These are phyloP conservation scores for Magallana angulata DNA, from an alignment of 1,140 invertebrate species.

Conservation along the genomic window DNA sequence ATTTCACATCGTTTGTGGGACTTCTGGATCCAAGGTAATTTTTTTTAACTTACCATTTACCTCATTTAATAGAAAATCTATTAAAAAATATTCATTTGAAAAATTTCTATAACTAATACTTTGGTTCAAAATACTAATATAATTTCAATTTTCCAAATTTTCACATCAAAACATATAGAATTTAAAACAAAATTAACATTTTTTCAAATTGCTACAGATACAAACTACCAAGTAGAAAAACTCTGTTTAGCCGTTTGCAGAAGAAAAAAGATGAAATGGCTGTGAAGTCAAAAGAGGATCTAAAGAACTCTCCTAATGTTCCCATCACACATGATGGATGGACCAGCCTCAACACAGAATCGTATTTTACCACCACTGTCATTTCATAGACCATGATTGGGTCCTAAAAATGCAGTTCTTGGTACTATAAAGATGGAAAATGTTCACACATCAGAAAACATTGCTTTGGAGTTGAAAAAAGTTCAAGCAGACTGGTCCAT, in stretches of 20 bases:
- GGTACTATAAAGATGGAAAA: conserved; percentile 21
- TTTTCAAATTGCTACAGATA: background rate
- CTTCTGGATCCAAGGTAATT: conserved; percentile 32
- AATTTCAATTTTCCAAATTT: too few species aligned
- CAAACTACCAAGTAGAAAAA: conserved; percentile 28
- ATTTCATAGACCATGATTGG: conserved; percentile 19
- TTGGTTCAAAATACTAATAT: too few species aligned
- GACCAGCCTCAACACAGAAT: conserved; percentile 37
- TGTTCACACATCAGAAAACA: conserved; percentile 28
- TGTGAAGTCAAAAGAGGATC: background rate
- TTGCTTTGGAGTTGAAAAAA: conserved; percentile 28
- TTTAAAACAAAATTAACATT: too few species aligned
- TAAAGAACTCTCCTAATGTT: too few species aligned
- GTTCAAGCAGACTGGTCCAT: conserved; percentile 3
- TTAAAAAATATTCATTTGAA: too few species aligned
- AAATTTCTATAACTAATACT: too few species aligned
- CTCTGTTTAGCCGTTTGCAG: background rate
- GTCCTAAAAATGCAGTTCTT: conserved; percentile 37
- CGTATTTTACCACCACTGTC: conserved; percentile 32
- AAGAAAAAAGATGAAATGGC: conserved; percentile 23
- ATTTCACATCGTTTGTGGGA: conserved; percentile 4
- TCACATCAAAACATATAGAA: too few species aligned
- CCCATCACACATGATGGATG: conserved; percentile 48
- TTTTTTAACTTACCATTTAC: background rate
- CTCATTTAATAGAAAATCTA: background rate